Percentiles rank a stretch among this genome's conserved stretches.
Evolutionary conservation across 2,113 vertebrate genomes (phyloP).

Genomic region (Poecilia latipinna): DNA sequence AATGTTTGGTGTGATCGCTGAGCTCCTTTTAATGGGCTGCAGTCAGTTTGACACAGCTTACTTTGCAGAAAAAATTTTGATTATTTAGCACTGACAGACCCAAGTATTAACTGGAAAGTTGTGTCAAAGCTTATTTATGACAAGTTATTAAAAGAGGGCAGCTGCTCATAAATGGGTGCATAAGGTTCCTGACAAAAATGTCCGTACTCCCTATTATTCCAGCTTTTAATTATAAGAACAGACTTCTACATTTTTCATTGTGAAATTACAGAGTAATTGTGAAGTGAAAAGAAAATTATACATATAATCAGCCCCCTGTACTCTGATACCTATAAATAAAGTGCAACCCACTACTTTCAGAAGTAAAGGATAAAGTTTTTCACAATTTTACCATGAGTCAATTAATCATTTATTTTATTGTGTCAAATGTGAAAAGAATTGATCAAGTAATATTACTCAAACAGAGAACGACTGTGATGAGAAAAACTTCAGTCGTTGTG

Average conservation of each 20-base stretch:
- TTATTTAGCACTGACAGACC: constrained; percentile 20
- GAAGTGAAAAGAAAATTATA: too few relatives aligned
- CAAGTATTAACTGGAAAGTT: constrained; percentile 37
- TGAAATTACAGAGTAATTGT: neutral
- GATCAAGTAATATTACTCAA: too few relatives aligned
- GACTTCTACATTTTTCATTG: too few relatives aligned
- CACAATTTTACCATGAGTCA: too few relatives aligned
- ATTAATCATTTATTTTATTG: too few relatives aligned
- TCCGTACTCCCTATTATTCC: neutral
- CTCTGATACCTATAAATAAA: too few relatives aligned
- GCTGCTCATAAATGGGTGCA: constrained; percentile 10
- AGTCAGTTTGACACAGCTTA: constrained; percentile 26
- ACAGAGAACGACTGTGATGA: too few relatives aligned
- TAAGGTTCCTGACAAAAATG: neutral
- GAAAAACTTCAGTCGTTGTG: too few relatives aligned
- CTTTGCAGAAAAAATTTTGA: constrained; percentile 24
- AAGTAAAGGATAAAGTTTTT: too few relatives aligned
- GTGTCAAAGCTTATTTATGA: constrained; percentile 26
- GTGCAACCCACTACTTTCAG: too few relatives aligned
- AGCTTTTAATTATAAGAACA: neutral
- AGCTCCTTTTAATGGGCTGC: constrained; percentile 26
- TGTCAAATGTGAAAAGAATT: too few relatives aligned
- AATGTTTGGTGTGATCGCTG: constrained; percentile 20
- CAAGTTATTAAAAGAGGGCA: constrained; percentile 43
- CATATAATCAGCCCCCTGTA: too few relatives aligned